A percentile compares a stretch with the other conserved stretches of the same genome.
These are phyloP conservation scores for Agrochola circellaris DNA, from an alignment of 2,888 invertebrate species.

Conservation along the genomic window DNA sequence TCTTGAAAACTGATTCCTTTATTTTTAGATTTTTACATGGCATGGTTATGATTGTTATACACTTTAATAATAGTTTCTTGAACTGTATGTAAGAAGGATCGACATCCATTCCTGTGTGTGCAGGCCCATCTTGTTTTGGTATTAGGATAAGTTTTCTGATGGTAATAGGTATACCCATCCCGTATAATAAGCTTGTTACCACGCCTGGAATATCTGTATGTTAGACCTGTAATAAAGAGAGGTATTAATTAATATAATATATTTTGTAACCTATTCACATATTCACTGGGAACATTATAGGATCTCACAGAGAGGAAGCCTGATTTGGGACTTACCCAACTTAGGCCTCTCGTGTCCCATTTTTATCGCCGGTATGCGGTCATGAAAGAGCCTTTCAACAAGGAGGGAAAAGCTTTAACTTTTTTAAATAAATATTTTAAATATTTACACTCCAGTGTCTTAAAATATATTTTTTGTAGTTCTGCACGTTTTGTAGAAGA, in stretches of 20 bases:
- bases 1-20: background rate
- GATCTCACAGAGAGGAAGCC: background rate
- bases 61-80: slow-evolving; percentile 4
- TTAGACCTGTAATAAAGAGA: background rate
- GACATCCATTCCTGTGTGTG: background rate
- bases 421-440: background rate
- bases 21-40: background rate
- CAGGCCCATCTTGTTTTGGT: background rate
- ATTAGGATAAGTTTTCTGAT: background rate
- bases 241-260: background rate
- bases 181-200: slow-evolving; percentile 10
- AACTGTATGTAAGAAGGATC: slow-evolving; percentile 1
- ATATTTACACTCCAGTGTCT: background rate
- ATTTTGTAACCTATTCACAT: background rate
- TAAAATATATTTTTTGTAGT: background rate
- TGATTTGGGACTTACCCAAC: background rate
- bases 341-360: background rate
- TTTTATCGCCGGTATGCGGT: background rate
- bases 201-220: slow-evolving; percentile 4
- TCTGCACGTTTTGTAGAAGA: background rate
- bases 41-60: background rate
- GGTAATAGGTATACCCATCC: background rate
- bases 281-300: background rate
- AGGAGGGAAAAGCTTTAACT: too few species aligned
- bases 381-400: background rate